Evolutionary conservation across 2,888 invertebrate genomes (phyloP), one percentile per base, ranked within the genome.

Genomic region (Syritta pipiens): DNA sequence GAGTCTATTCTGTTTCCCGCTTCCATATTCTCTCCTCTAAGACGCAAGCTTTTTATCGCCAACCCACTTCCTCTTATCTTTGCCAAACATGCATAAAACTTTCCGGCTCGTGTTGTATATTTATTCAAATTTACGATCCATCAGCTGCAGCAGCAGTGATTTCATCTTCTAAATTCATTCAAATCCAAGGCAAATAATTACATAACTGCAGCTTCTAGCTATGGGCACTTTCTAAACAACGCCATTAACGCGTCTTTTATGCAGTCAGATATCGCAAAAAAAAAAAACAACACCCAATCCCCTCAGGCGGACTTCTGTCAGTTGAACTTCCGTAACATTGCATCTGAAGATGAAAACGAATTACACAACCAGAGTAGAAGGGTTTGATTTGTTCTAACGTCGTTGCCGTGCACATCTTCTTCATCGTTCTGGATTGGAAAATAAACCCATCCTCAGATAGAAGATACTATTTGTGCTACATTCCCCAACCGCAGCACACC

Each of bases 291-390:
- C 26, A 30, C 14, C 35, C 19, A 40, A 35, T 53, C 20, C 40
- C 71, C 63, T 71, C 44, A 51, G 20, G 32, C 44, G 12, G 22
- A 51, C 35, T 20, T 2, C n/a, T 7, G 48, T 32, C 30, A n/a
- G 17, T 2, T 12, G 10, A 22, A 19, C n/a, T n/a, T n/a, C n/a
- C n/a, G 17, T 12, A 28, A 19, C 7, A 12, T 2, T 0, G 26
- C 14, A 53, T 2, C n/a, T n/a, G 32, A 19, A 55, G 2, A 10
- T 10, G 12, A 51, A 22, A 24, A 32, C 19, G 19, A 48, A 49
- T 68, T 62, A 46, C 75, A 68, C 44, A 62, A 62, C 55, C 68
- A 55, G n/a, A n/a, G n/a, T n/a, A n/a, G n/a, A n/a, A n/a, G n/a
- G n/a, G n/a, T n/a, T n/a, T n/a, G n/a, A n/a, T n/a, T n/a, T n/a